Evolutionary conservation across 1,140 invertebrate species (phyloP), one percentile per base, ranked within the genome.

Genomic region (Acyrthosiphon pisum): DNA sequence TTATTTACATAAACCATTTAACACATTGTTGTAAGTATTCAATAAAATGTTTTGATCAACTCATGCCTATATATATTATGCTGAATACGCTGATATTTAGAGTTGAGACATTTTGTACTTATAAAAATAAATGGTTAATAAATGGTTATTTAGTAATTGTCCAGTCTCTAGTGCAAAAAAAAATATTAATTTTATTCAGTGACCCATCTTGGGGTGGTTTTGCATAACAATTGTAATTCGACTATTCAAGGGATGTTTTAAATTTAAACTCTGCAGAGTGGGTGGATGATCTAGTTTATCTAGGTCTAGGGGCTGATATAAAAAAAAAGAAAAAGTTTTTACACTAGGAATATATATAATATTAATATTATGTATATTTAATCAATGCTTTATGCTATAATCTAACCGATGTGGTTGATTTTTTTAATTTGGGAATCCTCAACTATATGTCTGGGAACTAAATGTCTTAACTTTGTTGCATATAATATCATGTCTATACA

Each of bases 1-100:
- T 98, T 95, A 97, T 97, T 37, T 99, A 98, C 94, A 97, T 98
- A 23, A 98, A 98, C 93, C 97, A 98, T 95, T 95, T 99, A 88
- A 97, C 98, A 22, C 96, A 98, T 94, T 99, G 98, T 94, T 97
- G 97, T 97, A 95, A 97, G 96, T 96, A 92, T 93, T 53, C 3
- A 18, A 50, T 50, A 35, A 88, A n/a, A 88, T 22, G 35, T 88
- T 35, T 44, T 53, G 20, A 53, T 23, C 20, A 23, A 53, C 20
- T 23, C 50, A 53, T 23, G 83, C 20, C 20, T 8, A 11, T 35
- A n/a, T 68, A 68, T 68, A 68, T n/a, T n/a, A n/a, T 68, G 6
- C 30, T 11, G 11, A 1, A 68, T n/a, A n/a, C 11, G 14, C 9
- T 9, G 30, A 26, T 0, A 60, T 60, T 30, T 60, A 60, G 14